Conservation (phyloP, 2,113 vertebrate species). For the Xerus inauris region DNA sequence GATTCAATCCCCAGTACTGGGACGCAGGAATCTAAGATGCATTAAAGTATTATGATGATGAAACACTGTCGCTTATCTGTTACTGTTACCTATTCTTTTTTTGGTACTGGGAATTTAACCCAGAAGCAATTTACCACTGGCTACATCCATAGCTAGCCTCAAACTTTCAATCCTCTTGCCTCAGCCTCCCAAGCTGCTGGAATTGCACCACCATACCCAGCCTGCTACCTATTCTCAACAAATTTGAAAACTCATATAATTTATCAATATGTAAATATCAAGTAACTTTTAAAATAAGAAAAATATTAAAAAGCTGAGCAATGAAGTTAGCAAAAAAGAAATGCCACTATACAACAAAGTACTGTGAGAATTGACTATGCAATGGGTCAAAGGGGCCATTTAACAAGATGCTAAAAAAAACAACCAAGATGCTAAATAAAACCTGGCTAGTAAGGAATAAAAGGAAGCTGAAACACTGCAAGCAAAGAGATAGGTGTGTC, state of each 20-base stretch:
- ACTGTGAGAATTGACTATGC: background rate
- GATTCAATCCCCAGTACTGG: background rate
- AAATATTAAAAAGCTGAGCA: background rate
- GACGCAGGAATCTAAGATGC: no score
- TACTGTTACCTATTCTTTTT: no score
- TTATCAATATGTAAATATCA: background rate
- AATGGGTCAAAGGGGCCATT: background rate
- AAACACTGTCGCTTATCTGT: constrained; percentile 3
- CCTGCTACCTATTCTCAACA: background rate
- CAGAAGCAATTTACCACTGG: no score
- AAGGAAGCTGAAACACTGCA: background rate
- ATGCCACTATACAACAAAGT: background rate
- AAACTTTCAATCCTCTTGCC: no score
- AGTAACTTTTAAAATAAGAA: constrained; percentile 5
- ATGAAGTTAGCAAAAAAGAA: background rate
- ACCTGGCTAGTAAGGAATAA: background rate
- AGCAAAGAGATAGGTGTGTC: background rate
- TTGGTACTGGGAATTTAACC: no score
- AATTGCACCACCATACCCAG: no score
- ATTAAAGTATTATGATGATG: background rate
- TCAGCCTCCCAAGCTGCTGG: no score
- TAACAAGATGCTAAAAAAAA: background rate
- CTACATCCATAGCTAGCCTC: no score
- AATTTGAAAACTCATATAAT: constrained; percentile 16
- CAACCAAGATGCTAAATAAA: background rate